A percentile compares a stretch with the other conserved stretches of the same genome.
Conservation (phyloP, 2,888 invertebrate species). For the Thecophora atra region DNA sequence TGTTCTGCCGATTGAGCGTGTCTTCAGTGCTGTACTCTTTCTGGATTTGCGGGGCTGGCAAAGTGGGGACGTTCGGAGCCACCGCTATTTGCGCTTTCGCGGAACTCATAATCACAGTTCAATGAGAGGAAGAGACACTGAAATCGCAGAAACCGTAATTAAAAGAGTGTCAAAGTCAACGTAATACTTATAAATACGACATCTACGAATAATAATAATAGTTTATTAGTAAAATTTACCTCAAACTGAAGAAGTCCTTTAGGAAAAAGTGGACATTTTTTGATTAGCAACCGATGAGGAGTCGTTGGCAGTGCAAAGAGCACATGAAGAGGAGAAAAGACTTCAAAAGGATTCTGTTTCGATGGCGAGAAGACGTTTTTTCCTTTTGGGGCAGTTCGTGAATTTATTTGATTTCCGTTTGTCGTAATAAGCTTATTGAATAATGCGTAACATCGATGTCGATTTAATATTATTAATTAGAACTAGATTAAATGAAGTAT, state of each 20-base stretch:
- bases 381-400: not conserved
- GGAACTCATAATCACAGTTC: slow-evolving; percentile 67
- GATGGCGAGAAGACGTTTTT: not conserved
- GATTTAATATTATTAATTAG: slow-evolving; percentile 11
- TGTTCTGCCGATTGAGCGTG: slow-evolving; percentile 63
- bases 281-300: not conserved
- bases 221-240: slow-evolving; percentile 8
- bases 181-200: not conserved
- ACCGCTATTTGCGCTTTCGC: slow-evolving; percentile 66
- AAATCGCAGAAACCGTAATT: slow-evolving; percentile 20
- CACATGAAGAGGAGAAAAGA: slow-evolving; percentile 13
- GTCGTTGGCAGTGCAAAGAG: slow-evolving; percentile 28
- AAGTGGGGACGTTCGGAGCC: slow-evolving; percentile 64
- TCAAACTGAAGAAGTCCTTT: slow-evolving; percentile 13
- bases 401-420: slow-evolving; percentile 7
- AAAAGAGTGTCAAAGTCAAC: not conserved
- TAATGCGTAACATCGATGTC: too few relatives aligned
- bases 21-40: slow-evolving; percentile 54
- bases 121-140: slow-evolving; percentile 49
- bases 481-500: not conserved
- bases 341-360: not conserved
- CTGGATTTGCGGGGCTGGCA: slow-evolving; percentile 47
- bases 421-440: too few relatives aligned
- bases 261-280: not conserved
- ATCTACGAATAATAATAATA: too few relatives aligned